Conservation (phyloP, 2,888 invertebrate species). For the Eristalinus sepulchralis region DNA sequence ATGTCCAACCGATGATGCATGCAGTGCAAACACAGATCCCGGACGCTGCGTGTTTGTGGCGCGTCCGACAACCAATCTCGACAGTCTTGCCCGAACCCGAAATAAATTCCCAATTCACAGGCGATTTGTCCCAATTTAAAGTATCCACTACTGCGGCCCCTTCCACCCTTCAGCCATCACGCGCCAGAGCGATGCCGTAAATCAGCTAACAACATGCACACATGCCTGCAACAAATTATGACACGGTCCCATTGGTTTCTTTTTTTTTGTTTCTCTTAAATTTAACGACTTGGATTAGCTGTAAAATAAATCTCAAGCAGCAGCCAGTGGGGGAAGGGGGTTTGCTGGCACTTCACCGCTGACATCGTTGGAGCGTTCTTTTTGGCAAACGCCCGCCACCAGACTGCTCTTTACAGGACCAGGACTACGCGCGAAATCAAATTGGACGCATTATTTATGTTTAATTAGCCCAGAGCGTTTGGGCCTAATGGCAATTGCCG, state of each 20-base stretch:
- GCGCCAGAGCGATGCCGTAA: slow-evolving; percentile 12
- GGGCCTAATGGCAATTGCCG: slow-evolving; percentile 59
- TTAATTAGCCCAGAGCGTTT: slow-evolving; percentile 29
- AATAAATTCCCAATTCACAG: slow-evolving; percentile 66
- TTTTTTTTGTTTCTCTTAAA: slow-evolving; percentile 31
- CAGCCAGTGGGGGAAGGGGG: background rate
- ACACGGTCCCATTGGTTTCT: slow-evolving; percentile 18
- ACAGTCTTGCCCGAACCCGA: slow-evolving; percentile 55
- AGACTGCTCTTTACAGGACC: slow-evolving; percentile 1
- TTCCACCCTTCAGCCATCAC: background rate
- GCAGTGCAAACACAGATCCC: slow-evolving; percentile 20
- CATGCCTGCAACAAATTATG: slow-evolving; percentile 56
- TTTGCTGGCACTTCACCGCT: slow-evolving; percentile 35
- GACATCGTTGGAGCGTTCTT: background rate
- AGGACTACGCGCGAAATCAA: background rate
- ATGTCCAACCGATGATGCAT: slow-evolving; percentile 36
- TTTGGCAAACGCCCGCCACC: slow-evolving; percentile 15
- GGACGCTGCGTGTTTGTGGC: background rate
- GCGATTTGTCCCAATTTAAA: slow-evolving; percentile 67
- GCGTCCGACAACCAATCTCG: slow-evolving; percentile 43
- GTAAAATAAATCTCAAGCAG: slow-evolving; percentile 43
- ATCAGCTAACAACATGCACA: slow-evolving; percentile 28
- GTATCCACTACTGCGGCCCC: slow-evolving; percentile 17
- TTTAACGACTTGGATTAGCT: slow-evolving; percentile 55
- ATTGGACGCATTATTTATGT: background rate